Evolutionary conservation across 2,797 vertebrate species (phyloP), one percentile per base, ranked within the genome.

Genomic region (Margarornis squamiger): DNA sequence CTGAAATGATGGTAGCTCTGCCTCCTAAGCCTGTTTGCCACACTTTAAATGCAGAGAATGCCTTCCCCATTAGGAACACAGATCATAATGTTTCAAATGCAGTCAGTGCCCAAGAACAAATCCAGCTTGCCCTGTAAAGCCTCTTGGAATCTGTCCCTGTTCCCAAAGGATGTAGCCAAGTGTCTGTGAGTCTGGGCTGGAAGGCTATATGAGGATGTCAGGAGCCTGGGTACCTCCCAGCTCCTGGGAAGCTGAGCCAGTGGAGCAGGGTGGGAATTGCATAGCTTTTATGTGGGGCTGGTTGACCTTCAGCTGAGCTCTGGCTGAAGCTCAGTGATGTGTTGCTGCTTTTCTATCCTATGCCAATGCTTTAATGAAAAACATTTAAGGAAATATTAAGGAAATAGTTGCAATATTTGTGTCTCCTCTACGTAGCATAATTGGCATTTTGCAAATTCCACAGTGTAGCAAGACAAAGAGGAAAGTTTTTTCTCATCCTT

Each of bases 351-450:
- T 87, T 71, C 73, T 15, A 49, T 62, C 30, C 46, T 49, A 1
- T 61, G 61, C 67, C 72, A 92, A 3, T 74, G 38, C 27, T 74
- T 90, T 89, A 71, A 92, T 85, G 66, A 59, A 79, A 91, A 94
- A 84, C 70, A 22, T 36, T 90, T 59, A 90, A 81, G 88, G 77
- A 92, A 93, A 67, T 88, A 70, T 38, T 61, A 79, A 92, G 84
- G 86, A 95, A 96, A 83, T 91, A 77, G 66, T 85, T 82, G 61
- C 41, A 82, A 66, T 63, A 36, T 78, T 94, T 94, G 27, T 70
- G 51, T 91, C 80, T 90, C 65, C 48, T 84, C 36, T 81, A 41
- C 15, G 5, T 43, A 86, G 73, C 73, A 27, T 84, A 66, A 91
- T 82, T 59, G 57, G 45, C 62, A 20, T 91, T 91, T 92, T 95